phyloP scores from a whole-genome alignment of 1,140 invertebrate genomes.

The Zaprionus davidi region DNA sequence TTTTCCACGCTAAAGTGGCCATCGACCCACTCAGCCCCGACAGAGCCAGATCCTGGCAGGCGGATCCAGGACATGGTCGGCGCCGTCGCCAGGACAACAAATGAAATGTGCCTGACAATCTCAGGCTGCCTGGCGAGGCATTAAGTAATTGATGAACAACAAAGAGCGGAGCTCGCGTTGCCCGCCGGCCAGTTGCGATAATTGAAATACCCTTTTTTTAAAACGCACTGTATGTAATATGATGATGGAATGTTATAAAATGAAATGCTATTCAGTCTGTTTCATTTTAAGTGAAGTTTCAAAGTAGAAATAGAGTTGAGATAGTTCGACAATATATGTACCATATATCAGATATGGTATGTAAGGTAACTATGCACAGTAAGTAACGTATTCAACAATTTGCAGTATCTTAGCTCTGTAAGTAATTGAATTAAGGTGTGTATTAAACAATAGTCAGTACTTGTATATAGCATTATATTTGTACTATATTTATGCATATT shows the following conservation, averaged over 20 bases:
- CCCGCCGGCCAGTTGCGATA: background rate
- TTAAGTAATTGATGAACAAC: slow-evolving; percentile 50
- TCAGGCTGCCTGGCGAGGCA: slow-evolving; percentile 38
- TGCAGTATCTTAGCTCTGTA: too few relatives aligned
- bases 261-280: background rate
- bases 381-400: too few relatives aligned
- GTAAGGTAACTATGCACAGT: too few relatives aligned
- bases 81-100: slow-evolving; percentile 45
- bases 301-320: background rate
- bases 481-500: too few relatives aligned
- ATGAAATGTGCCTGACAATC: slow-evolving; percentile 47
- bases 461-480: too few relatives aligned
- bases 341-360: too few relatives aligned
- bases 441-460: too few relatives aligned
- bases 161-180: slow-evolving; percentile 12
- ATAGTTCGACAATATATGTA: too few relatives aligned
- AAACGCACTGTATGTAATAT: too few relatives aligned
- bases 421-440: too few relatives aligned
- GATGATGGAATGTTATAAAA: background rate
- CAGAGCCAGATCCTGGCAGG: background rate
- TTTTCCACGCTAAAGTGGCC: slow-evolving; percentile 66
- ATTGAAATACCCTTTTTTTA: background rate
- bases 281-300: background rate
- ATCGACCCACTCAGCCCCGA: slow-evolving; percentile 29
- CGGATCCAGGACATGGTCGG: slow-evolving; percentile 13